Conservation (phyloP, 2,888 invertebrate species). For the Erebia ligea region DNA sequence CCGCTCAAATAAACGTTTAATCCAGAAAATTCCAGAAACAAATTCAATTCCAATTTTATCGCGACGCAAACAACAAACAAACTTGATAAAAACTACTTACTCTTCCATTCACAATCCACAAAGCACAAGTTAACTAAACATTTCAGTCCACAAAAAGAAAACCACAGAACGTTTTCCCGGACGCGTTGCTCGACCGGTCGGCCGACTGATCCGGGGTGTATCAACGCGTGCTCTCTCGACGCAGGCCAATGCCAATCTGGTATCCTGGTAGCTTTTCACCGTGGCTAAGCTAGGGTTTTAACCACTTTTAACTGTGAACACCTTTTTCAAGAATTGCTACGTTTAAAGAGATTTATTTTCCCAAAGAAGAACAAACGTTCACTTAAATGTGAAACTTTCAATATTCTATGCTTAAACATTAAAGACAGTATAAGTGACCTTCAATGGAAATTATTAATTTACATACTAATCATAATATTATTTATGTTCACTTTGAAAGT, state of each 20-base stretch:
- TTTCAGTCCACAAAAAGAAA: slow-evolving; percentile 31
- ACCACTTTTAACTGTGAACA: not conserved
- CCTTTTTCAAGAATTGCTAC: slow-evolving; percentile 11
- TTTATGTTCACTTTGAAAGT: too few species aligned
- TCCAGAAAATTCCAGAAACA: not conserved
- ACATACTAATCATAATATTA: too few species aligned
- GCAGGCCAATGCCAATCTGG: slow-evolving; percentile 52
- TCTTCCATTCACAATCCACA: slow-evolving; percentile 39
- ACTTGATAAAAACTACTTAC: slow-evolving; percentile 34
- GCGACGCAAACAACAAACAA: slow-evolving; percentile 13
- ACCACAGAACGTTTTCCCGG: slow-evolving; percentile 26
- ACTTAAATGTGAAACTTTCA: too few species aligned
- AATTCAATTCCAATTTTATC: slow-evolving; percentile 14
- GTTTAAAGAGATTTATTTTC: too few species aligned
- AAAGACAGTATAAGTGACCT: too few species aligned
- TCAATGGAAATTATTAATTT: too few species aligned
- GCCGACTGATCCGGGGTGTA: slow-evolving; percentile 29
- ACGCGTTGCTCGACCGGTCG: slow-evolving; percentile 39
- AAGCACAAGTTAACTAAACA: slow-evolving; percentile 35
- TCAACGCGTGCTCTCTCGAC: slow-evolving; percentile 48
- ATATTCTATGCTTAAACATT: too few species aligned
- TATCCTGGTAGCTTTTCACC: slow-evolving; percentile 33
- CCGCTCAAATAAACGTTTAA: not conserved
- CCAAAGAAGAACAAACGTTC: too few species aligned
- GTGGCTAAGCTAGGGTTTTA: slow-evolving; percentile 9